Evolutionary conservation across 2,797 vertebrate species (phyloP).

Genomic region (Semotilus atromaculatus): DNA sequence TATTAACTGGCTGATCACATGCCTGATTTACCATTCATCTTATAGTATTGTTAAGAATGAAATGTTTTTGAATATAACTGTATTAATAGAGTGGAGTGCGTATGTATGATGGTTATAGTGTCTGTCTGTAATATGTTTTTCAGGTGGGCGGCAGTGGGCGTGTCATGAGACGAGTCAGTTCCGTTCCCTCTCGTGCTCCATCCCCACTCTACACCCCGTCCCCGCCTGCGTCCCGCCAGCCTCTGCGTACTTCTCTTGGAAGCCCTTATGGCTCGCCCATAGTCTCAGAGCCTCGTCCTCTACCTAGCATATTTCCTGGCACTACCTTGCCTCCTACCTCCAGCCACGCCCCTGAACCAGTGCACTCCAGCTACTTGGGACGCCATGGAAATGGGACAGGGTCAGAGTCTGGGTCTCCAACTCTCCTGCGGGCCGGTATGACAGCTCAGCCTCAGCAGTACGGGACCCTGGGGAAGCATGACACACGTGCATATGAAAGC

Average conservation of each 20-base stretch:
- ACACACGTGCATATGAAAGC: constrained; percentile 79
- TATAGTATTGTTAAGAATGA: background rate
- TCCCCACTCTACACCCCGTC: constrained; percentile 89
- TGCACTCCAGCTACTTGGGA: constrained; percentile 68
- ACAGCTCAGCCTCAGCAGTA: constrained; percentile 94
- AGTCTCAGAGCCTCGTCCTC: constrained; percentile 83
- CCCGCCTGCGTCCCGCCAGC: constrained; percentile 84
- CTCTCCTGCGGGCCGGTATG: constrained; percentile 89
- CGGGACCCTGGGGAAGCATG: constrained; percentile 84
- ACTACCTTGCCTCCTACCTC: constrained; percentile 84
- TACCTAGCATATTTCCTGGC: constrained; percentile 84
- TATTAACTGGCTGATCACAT: background rate
- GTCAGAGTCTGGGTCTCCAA: constrained; percentile 78
- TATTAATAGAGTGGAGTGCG: background rate
- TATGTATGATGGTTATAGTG: background rate
- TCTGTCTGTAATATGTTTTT: constrained; percentile 60
- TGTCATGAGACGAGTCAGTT: constrained; percentile 90
- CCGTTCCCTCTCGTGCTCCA: constrained; percentile 92
- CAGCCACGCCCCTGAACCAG: constrained; percentile 75
- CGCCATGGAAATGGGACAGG: constrained; percentile 68
- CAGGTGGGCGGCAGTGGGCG: constrained; percentile 75
- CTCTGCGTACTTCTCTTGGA: constrained; percentile 89
- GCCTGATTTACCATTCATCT: background rate
- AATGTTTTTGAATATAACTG: background rate
- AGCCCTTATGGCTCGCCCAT: constrained; percentile 90